Evolutionary conservation across 1,140 invertebrate species (phyloP), one percentile per base, ranked within the genome.

Genomic region (Meloidogyne hapla): DNA sequence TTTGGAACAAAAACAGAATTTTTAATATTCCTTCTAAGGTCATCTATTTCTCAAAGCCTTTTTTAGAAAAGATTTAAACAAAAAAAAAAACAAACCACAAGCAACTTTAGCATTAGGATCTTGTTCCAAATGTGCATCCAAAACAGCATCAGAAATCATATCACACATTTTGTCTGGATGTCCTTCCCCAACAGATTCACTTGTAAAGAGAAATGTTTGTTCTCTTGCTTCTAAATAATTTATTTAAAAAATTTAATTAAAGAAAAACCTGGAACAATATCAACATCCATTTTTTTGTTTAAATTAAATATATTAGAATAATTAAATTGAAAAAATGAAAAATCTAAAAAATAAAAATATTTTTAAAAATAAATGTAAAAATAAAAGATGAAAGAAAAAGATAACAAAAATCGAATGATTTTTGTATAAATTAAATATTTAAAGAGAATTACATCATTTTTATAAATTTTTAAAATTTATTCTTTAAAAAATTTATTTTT

Each of bases 21-120:
- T 62, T 62, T 62, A n/a, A n/a, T n/a, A n/a, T n/a, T n/a, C n/a
- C n/a, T n/a, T n/a, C n/a, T n/a, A n/a, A n/a, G n/a, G n/a, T n/a
- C n/a, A n/a, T n/a, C n/a, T n/a, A n/a, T n/a, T n/a, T n/a, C n/a
- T n/a, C n/a, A n/a, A n/a, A n/a, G n/a, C n/a, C n/a, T n/a, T n/a
- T n/a, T n/a, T n/a, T n/a, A n/a, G n/a, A 5, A 33, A 25, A 65
- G 6, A 21, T n/a, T 63, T 8, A n/a, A n/a, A n/a, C 62, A 67
- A 68, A 23, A 23, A 38, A 69, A 18, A 10, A 12, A n/a, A 78
- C 85, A 65, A 73, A 86, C 85, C 95, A 89, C 95, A 98, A 70
- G 95, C 95, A 74, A 99, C 95, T 92, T 98, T 98, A 42, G 96
- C 95, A 89, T 97, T 91, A 25, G 95, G 95, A 90, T 99, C 96